Evolutionary conservation across 2,113 vertebrate genomes (phyloP).

Genomic region (Piaya cayana): DNA sequence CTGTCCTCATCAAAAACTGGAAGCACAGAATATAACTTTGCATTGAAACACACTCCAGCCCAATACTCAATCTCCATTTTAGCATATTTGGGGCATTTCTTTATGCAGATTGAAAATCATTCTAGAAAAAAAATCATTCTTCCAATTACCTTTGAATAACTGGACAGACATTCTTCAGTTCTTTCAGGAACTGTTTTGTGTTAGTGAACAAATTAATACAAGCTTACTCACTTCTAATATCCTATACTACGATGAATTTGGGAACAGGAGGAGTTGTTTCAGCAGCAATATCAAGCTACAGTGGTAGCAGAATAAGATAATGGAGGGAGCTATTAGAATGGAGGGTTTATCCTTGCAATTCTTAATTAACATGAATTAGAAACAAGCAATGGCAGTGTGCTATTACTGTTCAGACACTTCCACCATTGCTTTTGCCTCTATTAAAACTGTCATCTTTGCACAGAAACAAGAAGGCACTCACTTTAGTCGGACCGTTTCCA

Average conservation of each 20-base stretch:
- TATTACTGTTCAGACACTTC: neutral
- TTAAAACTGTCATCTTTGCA: neutral
- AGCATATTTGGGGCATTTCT: neutral
- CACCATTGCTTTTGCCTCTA: neutral
- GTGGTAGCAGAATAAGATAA: neutral
- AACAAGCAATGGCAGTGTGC: neutral
- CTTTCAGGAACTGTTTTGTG: neutral
- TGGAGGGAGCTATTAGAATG: neutral
- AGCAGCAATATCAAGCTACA: neutral
- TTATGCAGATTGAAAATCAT: neutral
- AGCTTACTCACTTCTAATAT: neutral
- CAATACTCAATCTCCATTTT: neutral
- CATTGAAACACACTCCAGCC: neutral
- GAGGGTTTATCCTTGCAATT: neutral
- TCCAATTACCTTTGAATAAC: neutral
- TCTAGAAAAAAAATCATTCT: neutral
- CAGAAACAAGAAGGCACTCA: slow-evolving; percentile 70
- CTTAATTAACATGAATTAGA: neutral
- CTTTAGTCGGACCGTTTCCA: slow-evolving; percentile 95
- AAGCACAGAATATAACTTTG: neutral
- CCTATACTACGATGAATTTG: neutral
- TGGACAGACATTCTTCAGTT: neutral
- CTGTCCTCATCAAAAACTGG: neutral
- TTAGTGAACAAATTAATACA: neutral
- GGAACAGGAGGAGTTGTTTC: neutral